phyloP scores from a whole-genome alignment of 2,113 vertebrate genomes.

The Myxocyprinus asiaticus region DNA sequence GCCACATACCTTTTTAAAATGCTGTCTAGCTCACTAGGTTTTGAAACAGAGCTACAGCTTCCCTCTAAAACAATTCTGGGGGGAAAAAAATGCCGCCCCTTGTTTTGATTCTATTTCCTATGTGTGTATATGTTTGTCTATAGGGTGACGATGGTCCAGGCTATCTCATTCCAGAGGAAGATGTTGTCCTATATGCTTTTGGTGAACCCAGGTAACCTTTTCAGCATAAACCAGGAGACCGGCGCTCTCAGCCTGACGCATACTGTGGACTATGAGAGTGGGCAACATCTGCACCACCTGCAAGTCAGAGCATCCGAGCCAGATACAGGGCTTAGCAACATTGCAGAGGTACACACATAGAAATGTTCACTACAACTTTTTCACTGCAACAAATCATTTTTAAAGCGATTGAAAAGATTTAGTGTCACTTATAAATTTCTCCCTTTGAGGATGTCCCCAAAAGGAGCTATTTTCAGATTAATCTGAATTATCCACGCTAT shows the following conservation, averaged over 20 bases:
- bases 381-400: too few species aligned
- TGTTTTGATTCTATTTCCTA: slow-evolving; percentile 37
- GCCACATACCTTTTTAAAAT: too few species aligned
- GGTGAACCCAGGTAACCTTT: slow-evolving; percentile 82
- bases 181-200: slow-evolving; percentile 79
- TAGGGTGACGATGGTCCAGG: slow-evolving; percentile 80
- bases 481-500: too few species aligned
- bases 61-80: neutral
- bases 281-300: slow-evolving; percentile 82
- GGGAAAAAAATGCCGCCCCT: slow-evolving; percentile 28
- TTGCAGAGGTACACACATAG: slow-evolving; percentile 77
- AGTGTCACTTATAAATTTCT: too few species aligned
- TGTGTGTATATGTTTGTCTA: slow-evolving; percentile 37
- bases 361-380: too few species aligned
- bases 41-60: neutral
- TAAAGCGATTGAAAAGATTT: too few species aligned
- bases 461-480: too few species aligned
- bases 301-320: slow-evolving; percentile 80
- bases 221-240: slow-evolving; percentile 79
- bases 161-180: slow-evolving; percentile 85
- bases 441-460: too few species aligned
- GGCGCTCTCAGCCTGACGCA: slow-evolving; percentile 81
- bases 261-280: slow-evolving; percentile 80
- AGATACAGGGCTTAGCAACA: slow-evolving; percentile 78
- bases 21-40: too few species aligned